Conservation (phyloP, 2,797 vertebrate genomes). For the Anomalospiza imberbis region DNA sequence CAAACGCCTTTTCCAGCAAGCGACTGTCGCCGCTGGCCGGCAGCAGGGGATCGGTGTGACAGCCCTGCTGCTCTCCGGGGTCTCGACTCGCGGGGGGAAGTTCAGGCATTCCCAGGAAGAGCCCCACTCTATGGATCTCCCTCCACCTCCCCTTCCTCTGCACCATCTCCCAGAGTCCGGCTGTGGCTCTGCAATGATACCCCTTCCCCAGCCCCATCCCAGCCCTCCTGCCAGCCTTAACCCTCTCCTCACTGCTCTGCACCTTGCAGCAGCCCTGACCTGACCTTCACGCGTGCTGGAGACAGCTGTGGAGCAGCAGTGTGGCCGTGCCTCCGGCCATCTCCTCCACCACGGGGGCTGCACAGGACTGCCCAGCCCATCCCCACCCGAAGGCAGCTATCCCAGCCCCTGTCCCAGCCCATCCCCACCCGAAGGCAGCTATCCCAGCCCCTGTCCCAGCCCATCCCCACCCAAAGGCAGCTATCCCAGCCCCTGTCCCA, state of each 20-base stretch:
- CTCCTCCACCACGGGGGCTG: fast-evolving
- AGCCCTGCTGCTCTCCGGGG: neutral
- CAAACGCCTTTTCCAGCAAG: neutral
- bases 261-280: neutral
- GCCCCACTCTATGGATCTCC: neutral
- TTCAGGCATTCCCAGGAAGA: neutral
- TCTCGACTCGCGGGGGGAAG: neutral
- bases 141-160: neutral
- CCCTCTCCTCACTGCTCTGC: neutral
- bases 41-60: neutral
- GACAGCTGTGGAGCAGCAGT: fast-evolving
- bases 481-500: neutral
- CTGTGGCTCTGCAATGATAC: neutral
- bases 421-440: too few relatives aligned
- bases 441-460: neutral
- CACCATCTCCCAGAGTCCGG: neutral
- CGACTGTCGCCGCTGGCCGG: neutral
- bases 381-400: too few relatives aligned
- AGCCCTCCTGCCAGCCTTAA: neutral
- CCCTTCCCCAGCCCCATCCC: neutral
- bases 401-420: neutral
- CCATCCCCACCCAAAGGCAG: too few relatives aligned
- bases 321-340: neutral
- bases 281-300: neutral
- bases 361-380: neutral